Evolutionary conservation across 2,888 invertebrate species (phyloP).

Genomic region (Agrotis exclamationis): DNA sequence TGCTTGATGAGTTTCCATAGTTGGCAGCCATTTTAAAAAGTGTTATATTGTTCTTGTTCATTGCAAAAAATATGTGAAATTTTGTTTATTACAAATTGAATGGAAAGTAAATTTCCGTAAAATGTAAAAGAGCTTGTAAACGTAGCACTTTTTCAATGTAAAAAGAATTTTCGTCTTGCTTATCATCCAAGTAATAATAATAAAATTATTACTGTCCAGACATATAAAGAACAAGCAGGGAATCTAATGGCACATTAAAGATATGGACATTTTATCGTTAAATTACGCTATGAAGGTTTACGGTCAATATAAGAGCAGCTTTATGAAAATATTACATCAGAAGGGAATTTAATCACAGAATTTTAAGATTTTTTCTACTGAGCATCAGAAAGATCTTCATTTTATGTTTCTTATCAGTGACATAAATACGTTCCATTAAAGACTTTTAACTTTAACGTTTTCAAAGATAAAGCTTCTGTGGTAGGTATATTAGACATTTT

Average conservation of each 20-base stretch:
- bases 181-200: conserved; percentile 78
- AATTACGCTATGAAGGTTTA: conserved; percentile 78
- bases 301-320: conserved; percentile 68
- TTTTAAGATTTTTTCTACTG: conserved; percentile 35
- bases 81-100: conserved; percentile 14
- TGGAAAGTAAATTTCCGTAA: conserved; percentile 17
- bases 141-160: conserved; percentile 66
- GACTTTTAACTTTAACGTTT: conserved; percentile 14
- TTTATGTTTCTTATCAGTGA: conserved; percentile 39
- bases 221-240: conserved; percentile 76
- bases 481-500: not conserved
- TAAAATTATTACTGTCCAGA: conserved; percentile 77
- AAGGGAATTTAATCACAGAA: conserved; percentile 55
- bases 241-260: conserved; percentile 83
- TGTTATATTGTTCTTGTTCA: conserved; percentile 23
- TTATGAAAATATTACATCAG: conserved; percentile 59
- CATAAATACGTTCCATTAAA: conserved; percentile 27
- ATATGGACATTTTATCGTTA: conserved; percentile 79
- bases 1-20: conserved; percentile 41
- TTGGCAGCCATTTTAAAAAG: conserved; percentile 31
- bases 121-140: conserved; percentile 57
- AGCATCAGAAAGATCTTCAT: conserved; percentile 15
- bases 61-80: not conserved
- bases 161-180: conserved; percentile 70
- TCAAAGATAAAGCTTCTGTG: conserved; percentile 19